Evolutionary conservation across 2,888 invertebrate genomes (phyloP).

Genomic region (Pachydiplax longipennis): DNA sequence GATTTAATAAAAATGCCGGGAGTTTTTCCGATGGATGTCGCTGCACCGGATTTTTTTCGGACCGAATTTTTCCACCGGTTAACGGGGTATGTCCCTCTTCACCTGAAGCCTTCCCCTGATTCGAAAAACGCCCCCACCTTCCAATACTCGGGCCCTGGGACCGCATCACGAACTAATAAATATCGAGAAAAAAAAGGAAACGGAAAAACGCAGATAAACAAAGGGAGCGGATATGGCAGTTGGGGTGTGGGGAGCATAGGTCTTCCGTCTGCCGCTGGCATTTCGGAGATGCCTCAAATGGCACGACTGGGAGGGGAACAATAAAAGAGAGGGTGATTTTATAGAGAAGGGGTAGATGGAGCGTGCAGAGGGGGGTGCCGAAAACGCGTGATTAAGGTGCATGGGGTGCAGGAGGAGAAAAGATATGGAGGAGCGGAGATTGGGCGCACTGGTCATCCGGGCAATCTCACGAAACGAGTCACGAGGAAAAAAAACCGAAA

Average conservation of each 20-base stretch:
- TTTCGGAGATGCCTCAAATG: background rate
- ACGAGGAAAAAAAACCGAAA: background rate
- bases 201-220: background rate
- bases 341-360: background rate
- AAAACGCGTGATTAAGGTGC: background rate
- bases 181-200: background rate
- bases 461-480: background rate
- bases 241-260: background rate
- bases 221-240: background rate
- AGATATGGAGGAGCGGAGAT: background rate
- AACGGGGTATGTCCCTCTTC: background rate
- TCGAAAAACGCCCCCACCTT: background rate
- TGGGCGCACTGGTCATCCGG: background rate
- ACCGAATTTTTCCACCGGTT: background rate
- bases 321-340: background rate
- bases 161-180: background rate
- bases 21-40: background rate
- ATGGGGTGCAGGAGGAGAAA: background rate
- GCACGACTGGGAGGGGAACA: background rate
- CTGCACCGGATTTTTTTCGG: background rate
- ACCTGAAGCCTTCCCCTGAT: background rate
- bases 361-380: background rate
- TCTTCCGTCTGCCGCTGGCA: conserved; percentile 26
- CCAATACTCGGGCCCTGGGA: background rate
- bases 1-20: background rate